These are phyloP conservation scores for Bursaphelenchus okinawaensis DNA, from an alignment of 2,888 invertebrate genomes.

Conservation along the genomic window DNA sequence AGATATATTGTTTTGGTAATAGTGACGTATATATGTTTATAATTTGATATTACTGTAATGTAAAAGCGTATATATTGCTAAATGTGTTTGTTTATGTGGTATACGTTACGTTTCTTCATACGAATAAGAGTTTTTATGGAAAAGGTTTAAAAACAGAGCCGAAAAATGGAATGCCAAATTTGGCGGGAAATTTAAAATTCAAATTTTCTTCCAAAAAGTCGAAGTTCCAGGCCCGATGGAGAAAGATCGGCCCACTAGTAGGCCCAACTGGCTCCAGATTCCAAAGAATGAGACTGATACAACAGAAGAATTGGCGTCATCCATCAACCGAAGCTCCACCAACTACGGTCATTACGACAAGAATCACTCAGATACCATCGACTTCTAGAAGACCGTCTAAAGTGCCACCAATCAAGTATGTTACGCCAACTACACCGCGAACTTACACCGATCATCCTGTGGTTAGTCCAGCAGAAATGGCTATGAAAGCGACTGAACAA, in stretches of 20 bases:
- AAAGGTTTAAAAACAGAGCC: background rate
- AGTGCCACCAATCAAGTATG: background rate
- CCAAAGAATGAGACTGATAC: slow-evolving; percentile 22
- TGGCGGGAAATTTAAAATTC: background rate
- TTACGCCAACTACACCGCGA: slow-evolving; percentile 1
- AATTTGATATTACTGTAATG: too few relatives aligned
- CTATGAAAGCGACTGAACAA: background rate
- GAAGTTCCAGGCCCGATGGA: slow-evolving; percentile 30
- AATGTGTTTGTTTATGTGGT: too few relatives aligned
- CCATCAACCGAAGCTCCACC: slow-evolving; percentile 19
- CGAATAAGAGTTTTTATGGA: background rate
- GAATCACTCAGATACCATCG: background rate
- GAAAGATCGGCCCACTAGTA: slow-evolving; percentile 32
- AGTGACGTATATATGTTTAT: too few relatives aligned
- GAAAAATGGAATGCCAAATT: background rate
- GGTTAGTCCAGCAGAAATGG: background rate
- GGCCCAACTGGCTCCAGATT: slow-evolving; percentile 14
- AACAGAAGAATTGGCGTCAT: slow-evolving; percentile 20
- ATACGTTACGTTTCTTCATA: background rate
- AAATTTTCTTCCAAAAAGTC: background rate
- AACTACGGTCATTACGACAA: background rate
- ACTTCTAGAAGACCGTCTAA: background rate
- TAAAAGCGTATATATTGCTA: too few relatives aligned
- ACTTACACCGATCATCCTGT: background rate
- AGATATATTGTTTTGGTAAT: background rate